These are phyloP conservation scores for Hucho hucho DNA, from an alignment of 2,113 vertebrate genomes.

Conservation along the genomic window DNA sequence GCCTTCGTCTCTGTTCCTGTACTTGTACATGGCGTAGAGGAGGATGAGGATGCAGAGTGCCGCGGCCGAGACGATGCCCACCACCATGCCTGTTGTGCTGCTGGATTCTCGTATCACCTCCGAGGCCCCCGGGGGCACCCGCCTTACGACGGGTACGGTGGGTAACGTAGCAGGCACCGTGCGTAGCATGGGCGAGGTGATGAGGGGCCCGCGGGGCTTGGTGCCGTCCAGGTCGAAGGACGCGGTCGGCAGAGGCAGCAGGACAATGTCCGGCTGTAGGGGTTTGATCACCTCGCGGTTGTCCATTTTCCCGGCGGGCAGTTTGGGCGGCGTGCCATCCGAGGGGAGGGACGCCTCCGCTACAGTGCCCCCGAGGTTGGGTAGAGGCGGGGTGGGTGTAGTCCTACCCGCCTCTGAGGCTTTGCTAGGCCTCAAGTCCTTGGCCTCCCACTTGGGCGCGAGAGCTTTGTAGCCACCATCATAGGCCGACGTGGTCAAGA, in stretches of 20 bases:
- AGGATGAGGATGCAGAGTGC: slow-evolving; percentile 99
- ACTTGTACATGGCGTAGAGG: slow-evolving; percentile 99
- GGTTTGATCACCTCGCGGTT: slow-evolving; percentile 97
- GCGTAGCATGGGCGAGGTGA: slow-evolving; percentile 99
- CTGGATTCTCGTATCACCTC: slow-evolving; percentile 98
- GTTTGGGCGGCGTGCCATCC: slow-evolving; percentile 88
- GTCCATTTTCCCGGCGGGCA: slow-evolving; percentile 99
- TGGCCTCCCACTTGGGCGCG: slow-evolving; percentile 98
- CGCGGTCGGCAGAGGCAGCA: slow-evolving; percentile 96
- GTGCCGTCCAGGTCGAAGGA: slow-evolving; percentile 92
- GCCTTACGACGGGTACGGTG: slow-evolving; percentile 90
- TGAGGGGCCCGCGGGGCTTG: slow-evolving; percentile 93
- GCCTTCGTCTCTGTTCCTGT: slow-evolving; percentile 99
- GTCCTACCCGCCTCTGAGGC: slow-evolving; percentile 97
- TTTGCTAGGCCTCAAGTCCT: slow-evolving; percentile 99
- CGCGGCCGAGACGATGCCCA: slow-evolving; percentile 96
- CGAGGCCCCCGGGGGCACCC: slow-evolving; percentile 89
- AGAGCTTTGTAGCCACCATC: slow-evolving; percentile 99
- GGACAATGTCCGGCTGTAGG: slow-evolving; percentile 92
- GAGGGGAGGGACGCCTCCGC: slow-evolving; percentile 82
- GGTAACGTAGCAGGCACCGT: slow-evolving; percentile 95
- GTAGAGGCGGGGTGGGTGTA: slow-evolving; percentile 91
- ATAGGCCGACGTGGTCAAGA: slow-evolving; percentile 99
- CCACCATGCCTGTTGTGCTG: slow-evolving; percentile 99
- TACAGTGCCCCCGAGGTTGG: slow-evolving; percentile 89